Base-by-base conservation (phyloP, 2,113 vertebrate genomes). In the Chloropsis hardwickii region DNA sequence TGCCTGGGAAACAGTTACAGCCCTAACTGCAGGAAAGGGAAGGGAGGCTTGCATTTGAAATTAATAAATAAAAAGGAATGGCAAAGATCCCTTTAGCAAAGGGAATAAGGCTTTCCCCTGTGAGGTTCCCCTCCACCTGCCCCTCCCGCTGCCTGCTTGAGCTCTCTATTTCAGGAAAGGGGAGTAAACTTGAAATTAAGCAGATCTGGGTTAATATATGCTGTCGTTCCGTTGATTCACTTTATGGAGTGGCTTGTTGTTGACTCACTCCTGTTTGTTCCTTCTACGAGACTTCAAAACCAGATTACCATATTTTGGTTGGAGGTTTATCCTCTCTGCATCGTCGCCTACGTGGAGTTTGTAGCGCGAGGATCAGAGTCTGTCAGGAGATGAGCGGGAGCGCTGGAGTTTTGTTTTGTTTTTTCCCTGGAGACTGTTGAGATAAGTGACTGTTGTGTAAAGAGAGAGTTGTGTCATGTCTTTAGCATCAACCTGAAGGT, bases 161-260 rank as follows among this genome's bases (percentile, higher is more conserved):
- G 88, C 69, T 88, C 87, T 81, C 60, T 57, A 2, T 90, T 93
- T 83, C 65, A 29, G 80, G 88, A 74, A 60, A 81, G 83, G 92
- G 92, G 94, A 90, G 76, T 67, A 81, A 67, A 80, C 76, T 27
- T 23, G 66, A 83, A 97, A 94, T 84, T 54, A 92, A 88, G 90
- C 83, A 90, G 92, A 97, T 97, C 92, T 96, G 90, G 95, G 95
- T 96, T 96, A 97, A 97, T 97, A 93, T 90, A 97, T 96, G 92
- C 95, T 77, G 74, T 48, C 80, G 33, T 88, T 56, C 56, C 35
- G 0, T 96, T 40, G 82, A 83, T 94, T 92, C 56, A 10, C 81
- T 93, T 96, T 14, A 35, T 12, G 80, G 94, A 81, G 76, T 16
- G 82, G 83, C 94, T 96, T 39, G 45, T 87, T 96, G 93, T 97